Conservation (phyloP, 2,113 vertebrate genomes). For the Ammospiza caudacuta region DNA sequence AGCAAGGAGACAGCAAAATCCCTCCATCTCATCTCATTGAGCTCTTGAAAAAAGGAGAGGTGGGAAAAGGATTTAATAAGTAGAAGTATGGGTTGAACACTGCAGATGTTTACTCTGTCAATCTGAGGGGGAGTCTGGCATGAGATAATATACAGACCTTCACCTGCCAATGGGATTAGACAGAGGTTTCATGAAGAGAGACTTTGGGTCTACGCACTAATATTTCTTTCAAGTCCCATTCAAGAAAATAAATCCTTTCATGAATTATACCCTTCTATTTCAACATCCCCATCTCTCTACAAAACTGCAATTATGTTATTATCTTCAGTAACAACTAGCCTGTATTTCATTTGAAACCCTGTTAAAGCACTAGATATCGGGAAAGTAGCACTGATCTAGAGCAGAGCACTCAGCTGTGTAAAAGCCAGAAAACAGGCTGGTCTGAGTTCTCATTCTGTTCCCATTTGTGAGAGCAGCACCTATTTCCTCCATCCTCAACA, state of each 20-base stretch:
- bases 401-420: background rate
- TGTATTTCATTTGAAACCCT: background rate
- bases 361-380: background rate
- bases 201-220: background rate
- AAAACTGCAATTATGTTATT: background rate
- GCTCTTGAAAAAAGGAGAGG: background rate
- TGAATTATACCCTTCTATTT: background rate
- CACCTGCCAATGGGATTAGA: background rate
- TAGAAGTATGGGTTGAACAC: background rate
- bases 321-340: background rate
- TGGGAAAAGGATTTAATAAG: background rate
- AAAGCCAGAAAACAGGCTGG: background rate
- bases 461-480: background rate
- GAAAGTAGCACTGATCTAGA: background rate
- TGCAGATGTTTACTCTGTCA: background rate
- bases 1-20: background rate
- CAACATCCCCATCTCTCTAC: background rate
- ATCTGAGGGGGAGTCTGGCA: background rate
- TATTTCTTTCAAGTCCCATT: background rate
- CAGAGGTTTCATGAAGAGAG: background rate
- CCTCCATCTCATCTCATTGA: accelerated
- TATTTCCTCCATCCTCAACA: background rate
- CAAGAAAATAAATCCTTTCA: background rate
- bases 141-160: background rate
- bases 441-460: background rate